Evolutionary conservation across 2,888 invertebrate species (phyloP).

Genomic region (Palloptera scutellata): DNA sequence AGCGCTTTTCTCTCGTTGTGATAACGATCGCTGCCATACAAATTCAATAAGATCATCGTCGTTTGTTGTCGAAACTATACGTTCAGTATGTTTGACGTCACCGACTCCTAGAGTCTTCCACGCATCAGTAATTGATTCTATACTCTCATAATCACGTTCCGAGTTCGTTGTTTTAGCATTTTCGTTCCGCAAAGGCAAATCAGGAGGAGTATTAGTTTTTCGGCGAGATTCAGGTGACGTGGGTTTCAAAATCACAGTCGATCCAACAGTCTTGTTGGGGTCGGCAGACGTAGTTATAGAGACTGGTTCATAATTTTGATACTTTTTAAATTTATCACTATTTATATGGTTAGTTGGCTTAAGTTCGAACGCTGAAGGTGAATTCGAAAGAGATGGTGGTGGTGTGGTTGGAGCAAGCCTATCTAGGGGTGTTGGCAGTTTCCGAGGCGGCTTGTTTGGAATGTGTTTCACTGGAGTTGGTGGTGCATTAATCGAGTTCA

Average conservation of each 20-base stretch:
- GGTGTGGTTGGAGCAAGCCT: slow-evolving; percentile 31
- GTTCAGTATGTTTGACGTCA: slow-evolving; percentile 77
- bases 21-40: slow-evolving; percentile 63
- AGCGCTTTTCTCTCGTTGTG: slow-evolving; percentile 59
- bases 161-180: slow-evolving; percentile 41
- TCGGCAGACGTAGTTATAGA: slow-evolving; percentile 60
- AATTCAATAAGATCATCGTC: slow-evolving; percentile 49
- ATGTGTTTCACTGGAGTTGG: slow-evolving; percentile 50
- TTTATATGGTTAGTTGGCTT: slow-evolving; percentile 39
- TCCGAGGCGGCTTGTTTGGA: slow-evolving; percentile 63
- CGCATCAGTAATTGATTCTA: slow-evolving; percentile 80
- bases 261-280: slow-evolving; percentile 54
- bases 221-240: slow-evolving; percentile 47
- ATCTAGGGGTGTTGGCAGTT: slow-evolving; percentile 39
- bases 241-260: slow-evolving; percentile 58
- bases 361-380: slow-evolving; percentile 33
- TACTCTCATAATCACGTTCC: slow-evolving; percentile 73
- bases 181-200: slow-evolving; percentile 57
- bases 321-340: slow-evolving; percentile 60
- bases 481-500: slow-evolving; percentile 41
- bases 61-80: slow-evolving; percentile 43
- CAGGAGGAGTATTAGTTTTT: slow-evolving; percentile 46
- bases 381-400: slow-evolving; percentile 18
- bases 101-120: slow-evolving; percentile 83
- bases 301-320: slow-evolving; percentile 62